These are phyloP conservation scores for Echinarachnius parma DNA, from an alignment of 53 echinoderm and acorn worm species.

Conservation along the genomic window DNA sequence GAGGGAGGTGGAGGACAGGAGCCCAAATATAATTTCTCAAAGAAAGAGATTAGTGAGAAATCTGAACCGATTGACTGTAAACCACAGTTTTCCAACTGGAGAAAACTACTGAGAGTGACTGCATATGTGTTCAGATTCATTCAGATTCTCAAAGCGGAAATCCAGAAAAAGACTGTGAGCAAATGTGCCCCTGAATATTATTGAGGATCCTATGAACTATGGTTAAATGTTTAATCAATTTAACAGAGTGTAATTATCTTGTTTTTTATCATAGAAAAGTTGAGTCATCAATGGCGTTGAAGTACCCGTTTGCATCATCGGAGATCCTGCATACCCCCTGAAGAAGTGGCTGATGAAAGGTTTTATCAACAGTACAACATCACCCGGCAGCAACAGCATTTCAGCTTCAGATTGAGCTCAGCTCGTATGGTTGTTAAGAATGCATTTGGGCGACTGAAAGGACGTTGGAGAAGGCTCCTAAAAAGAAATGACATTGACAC, in stretches of 20 bases:
- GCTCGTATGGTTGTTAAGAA: conserved; percentile 60
- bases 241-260: conserved; percentile 21
- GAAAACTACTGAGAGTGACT: too few relatives aligned
- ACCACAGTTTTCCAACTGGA: too few relatives aligned
- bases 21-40: too few relatives aligned
- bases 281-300: conserved; percentile 36
- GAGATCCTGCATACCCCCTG: conserved; percentile 70
- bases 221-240: too few relatives aligned
- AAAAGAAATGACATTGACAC: conserved; percentile 52
- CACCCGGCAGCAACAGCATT: conserved; percentile 14
- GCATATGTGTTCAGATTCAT: too few relatives aligned
- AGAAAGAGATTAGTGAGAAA: too few relatives aligned
- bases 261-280: neutral
- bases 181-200: too few relatives aligned
- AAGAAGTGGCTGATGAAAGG: conserved; percentile 70
- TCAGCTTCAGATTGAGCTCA: conserved; percentile 50
- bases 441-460: conserved; percentile 65
- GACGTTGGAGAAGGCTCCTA: conserved; percentile 57
- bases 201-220: too few relatives aligned
- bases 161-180: too few relatives aligned
- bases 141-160: too few relatives aligned
- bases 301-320: conserved; percentile 53
- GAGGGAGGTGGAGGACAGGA: too few relatives aligned
- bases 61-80: too few relatives aligned
- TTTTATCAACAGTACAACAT: conserved; percentile 15